Conservation (phyloP, 1,140 invertebrate species). For the Neodiprion lecontei region DNA sequence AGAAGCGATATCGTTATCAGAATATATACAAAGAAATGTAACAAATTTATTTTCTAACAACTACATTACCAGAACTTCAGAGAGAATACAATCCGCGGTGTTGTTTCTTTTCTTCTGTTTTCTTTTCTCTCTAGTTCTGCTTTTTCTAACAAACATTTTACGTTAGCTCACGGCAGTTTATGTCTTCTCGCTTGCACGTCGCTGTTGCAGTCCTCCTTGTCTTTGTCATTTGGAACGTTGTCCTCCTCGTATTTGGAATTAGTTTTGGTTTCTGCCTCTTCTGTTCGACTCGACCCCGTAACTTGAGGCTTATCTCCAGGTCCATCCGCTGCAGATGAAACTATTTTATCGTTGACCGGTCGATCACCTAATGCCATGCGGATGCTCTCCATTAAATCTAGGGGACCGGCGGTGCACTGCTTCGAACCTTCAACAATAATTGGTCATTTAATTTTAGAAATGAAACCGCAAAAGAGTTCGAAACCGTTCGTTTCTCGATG, state of each 20-base stretch:
- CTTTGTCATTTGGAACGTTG: conserved; percentile 7
- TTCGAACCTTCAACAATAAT: conserved; percentile 66
- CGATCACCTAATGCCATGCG: conserved; percentile 65
- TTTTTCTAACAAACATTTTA: background rate
- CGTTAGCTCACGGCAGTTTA: conserved; percentile 22
- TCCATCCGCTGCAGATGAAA: conserved; percentile 4
- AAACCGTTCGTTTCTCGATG: too few relatives aligned
- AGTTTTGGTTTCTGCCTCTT: background rate
- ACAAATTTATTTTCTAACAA: background rate
- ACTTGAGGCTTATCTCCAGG: conserved; percentile 35
- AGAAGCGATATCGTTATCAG: too few relatives aligned
- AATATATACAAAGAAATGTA: background rate
- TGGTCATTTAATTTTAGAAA: background rate
- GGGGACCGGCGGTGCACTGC: conserved; percentile 64
- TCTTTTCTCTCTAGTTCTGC: background rate
- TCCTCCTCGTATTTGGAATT: conserved; percentile 9
- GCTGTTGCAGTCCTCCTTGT: conserved; percentile 2
- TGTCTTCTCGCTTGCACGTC: conserved; percentile 25
- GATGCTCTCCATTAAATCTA: conserved; percentile 67
- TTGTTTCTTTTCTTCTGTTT: background rate
- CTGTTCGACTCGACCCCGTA: background rate
- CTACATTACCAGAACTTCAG: conserved; percentile 7
- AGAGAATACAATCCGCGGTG: conserved; percentile 2
- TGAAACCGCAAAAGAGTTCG: conserved; percentile 23
- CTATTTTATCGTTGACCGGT: conserved; percentile 14